Evolutionary conservation across 2,888 invertebrate species (phyloP).

Genomic region (Clanis bilineata): DNA sequence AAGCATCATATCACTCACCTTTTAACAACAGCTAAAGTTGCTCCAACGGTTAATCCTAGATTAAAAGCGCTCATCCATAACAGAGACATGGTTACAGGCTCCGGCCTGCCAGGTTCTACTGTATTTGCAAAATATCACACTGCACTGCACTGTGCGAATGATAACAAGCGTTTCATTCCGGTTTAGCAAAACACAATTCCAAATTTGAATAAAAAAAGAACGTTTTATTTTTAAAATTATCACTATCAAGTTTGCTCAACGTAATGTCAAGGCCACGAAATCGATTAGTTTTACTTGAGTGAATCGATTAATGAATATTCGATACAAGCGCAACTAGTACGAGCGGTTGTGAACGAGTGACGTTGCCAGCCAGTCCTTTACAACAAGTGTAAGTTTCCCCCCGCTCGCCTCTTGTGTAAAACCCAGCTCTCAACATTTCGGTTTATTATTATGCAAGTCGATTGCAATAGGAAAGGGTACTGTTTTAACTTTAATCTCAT

Average conservation of each 20-base stretch:
- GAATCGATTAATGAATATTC: slow-evolving; percentile 19
- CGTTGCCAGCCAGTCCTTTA: slow-evolving; percentile 37
- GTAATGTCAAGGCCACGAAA: not conserved
- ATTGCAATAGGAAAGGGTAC: slow-evolving; percentile 23
- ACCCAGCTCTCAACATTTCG: not conserved
- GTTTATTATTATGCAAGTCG: slow-evolving; percentile 35
- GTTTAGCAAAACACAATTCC: not conserved
- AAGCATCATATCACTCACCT: slow-evolving; percentile 66
- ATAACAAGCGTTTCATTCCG: slow-evolving; percentile 31
- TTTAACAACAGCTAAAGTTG: slow-evolving; percentile 83
- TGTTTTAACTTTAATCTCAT: not conserved
- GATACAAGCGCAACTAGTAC: slow-evolving; percentile 39
- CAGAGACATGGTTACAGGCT: slow-evolving; percentile 75
- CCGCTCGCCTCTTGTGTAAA: slow-evolving; percentile 29
- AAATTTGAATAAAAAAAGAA: not conserved
- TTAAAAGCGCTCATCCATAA: slow-evolving; percentile 85
- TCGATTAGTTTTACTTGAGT: not conserved
- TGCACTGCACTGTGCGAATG: slow-evolving; percentile 36
- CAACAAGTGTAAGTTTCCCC: slow-evolving; percentile 56
- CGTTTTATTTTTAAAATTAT: not conserved
- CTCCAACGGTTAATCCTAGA: slow-evolving; percentile 84
- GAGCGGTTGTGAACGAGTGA: slow-evolving; percentile 55
- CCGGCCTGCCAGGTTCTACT: slow-evolving; percentile 28
- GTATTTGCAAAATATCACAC: slow-evolving; percentile 28
- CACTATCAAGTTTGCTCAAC: not conserved